Evolutionary conservation across 2,113 vertebrate genomes (phyloP), one percentile per base, ranked within the genome.

Genomic region (Lucifuga dentata): DNA sequence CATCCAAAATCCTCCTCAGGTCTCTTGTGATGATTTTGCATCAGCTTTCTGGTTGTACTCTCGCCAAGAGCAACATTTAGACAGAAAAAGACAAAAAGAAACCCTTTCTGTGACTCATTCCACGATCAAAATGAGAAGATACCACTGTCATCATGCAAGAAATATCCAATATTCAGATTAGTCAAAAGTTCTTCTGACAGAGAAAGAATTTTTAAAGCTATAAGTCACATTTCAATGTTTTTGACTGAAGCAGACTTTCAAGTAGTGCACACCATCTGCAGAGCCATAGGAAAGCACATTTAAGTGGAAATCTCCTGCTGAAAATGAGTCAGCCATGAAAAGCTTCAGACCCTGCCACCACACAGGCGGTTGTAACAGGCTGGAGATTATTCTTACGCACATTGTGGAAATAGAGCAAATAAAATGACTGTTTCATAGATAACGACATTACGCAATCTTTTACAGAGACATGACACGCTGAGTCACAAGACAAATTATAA

Each of bases 361-460:
- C 35, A 36, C 20, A 4, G 26, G 26, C 24, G 41, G 24, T 52
- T 46, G n/a, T 40, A 53, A 55, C 5, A 43, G 13, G 5, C 6
- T 20, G 21, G 48, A 32, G 51, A 78, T 63, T 11, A 62, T 65
- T 65, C 40, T 49, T 29, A 45, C 43, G n/a, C 21, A 62, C 13
- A 52, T 3, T n/a, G n/a, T 38, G 11, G 32, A 38, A 56, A 52
- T 11, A 3, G n/a, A 35, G 17, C 1, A 26, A 16, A 69, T 49
- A 52, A 57, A 71, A 86, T 33, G 24, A 36, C 16, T 2, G 52
- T 36, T 50, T 76, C 7, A 55, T 15, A 55, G 41, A 55, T 8
- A 48, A 38, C 16, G 26, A n/a, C 21, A 15, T 50, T n/a, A 36
- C 41, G 39, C 23, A 40, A 24, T 12, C 40, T 24, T 26, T 68